Evolutionary conservation across 2,797 vertebrate genomes (phyloP), one percentile per base, ranked within the genome.

Genomic region (Spinibarbus caldwelli): DNA sequence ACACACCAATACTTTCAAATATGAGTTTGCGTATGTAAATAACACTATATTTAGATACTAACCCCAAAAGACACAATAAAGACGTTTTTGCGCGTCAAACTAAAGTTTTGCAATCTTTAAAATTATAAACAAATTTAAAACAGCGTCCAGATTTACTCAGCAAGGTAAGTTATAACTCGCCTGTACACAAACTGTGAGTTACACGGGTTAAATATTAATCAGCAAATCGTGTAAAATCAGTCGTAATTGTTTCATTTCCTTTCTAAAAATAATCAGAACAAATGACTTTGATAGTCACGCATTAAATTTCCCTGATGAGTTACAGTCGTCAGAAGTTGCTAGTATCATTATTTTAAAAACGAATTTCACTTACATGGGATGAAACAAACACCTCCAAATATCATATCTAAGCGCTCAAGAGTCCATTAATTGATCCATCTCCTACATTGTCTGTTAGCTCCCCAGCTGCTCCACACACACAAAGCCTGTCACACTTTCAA

Each of bases 391-490:
- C 52, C 75, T 84, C 62, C 72, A 23, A 70, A 71, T 59, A 45
- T 9, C 12, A 72, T 68, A 67, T 41, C 52, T 84, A 82, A 82
- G 73, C 82, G 34, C 43, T 67, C 64, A 43, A n/a, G 47, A 59
- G 66, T 85, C 76, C 76, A 85, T 85, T 85, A 64, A 80, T 62
- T 70, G 75, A 70, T 78, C 83, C 34, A 14, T 85, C 26, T 41
- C 52, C 41, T 29, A 72, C 77, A 80, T 85, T 80, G 77, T 85
- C 67, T 85, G 83, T 80, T 83, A 87, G 85, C 83, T 79, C 26
- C 66, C 34, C 67, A 57, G 77, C 88, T 84, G 66, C 49, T 77
- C 45, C 80, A 77, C 75, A 64, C 57, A 86, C 89, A 89, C 86
- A 90, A 87, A 89, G 84, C 85, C 68, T 59, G 47, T 41, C 52